Evolutionary conservation across 2,888 invertebrate species (phyloP), one percentile per base, ranked within the genome.

Genomic region (Coelinius sp.): DNA sequence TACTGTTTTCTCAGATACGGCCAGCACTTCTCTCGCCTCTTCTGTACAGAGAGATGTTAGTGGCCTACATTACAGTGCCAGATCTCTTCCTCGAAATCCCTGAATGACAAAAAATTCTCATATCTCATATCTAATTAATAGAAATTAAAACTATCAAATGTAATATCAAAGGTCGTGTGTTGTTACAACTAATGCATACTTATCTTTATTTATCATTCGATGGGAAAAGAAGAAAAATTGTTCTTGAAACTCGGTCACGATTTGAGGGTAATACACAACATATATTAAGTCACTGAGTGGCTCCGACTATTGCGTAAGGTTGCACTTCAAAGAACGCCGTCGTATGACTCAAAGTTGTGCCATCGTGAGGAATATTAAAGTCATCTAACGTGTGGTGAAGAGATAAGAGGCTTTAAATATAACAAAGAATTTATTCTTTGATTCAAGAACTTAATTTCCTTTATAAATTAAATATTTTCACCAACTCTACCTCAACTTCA

Each of bases 11-110:
- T 77, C 75, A 81, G 84, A 85, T 83, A 75, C 82, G 81, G 80
- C 84, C 84, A 83, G n/a, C n/a, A n/a, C n/a, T n/a, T n/a, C n/a
- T n/a, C n/a, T n/a, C n/a, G n/a, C n/a, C n/a, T n/a, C n/a, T n/a
- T n/a, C n/a, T n/a, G n/a, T n/a, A n/a, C n/a, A n/a, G 41, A n/a
- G 41, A 41, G 41, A 27, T 59, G 27, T 38, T 49, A 41, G 59
- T 70, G 74, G 73, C 84, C 83, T 81, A 83, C 76, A 83, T 84
- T 70, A 68, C 14, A 76, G 79, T 81, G 84, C 84, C 84, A 83
- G 76, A 62, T 63, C 59, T 59, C 62, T 73, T 72, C 70, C 67
- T 65, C 67, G 59, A 67, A 59, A 74, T 38, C 63, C 31, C 27
- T 46, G n/a, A n/a, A n/a, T n/a, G n/a, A n/a, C 31, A 8, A 41